Percentiles rank a stretch among this genome's conserved stretches.
These are phyloP conservation scores for Leptocoma aspasia DNA, from an alignment of 2,113 vertebrate genomes.

Conservation along the genomic window DNA sequence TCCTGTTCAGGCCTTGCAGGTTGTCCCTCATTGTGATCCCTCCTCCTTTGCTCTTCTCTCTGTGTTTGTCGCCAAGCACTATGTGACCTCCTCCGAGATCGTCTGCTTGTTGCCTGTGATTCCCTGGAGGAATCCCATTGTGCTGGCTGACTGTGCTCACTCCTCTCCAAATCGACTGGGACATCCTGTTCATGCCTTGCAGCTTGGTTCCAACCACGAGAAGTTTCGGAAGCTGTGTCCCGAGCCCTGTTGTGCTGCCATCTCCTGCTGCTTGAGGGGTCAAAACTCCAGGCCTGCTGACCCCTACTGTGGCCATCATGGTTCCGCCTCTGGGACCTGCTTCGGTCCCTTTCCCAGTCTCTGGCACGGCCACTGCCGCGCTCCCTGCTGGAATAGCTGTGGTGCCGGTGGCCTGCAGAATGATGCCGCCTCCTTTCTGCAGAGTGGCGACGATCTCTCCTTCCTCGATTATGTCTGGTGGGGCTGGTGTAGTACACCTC, in stretches of 20 bases:
- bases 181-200: accelerated
- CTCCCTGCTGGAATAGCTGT: background rate
- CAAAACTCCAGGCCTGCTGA: too few relatives aligned
- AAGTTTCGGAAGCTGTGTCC: background rate
- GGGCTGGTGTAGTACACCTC: background rate
- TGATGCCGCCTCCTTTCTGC: background rate
- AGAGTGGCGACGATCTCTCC: too few relatives aligned
- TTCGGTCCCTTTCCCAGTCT: background rate
- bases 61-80: background rate
- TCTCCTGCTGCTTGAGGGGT: background rate
- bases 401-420: background rate
- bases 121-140: background rate
- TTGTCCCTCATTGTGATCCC: background rate
- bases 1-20: background rate
- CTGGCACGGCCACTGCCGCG: background rate
- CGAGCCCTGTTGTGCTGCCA: background rate
- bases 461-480: background rate
- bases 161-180: background rate
- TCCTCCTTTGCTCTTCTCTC: background rate
- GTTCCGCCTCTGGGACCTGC: accelerated
- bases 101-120: accelerated
- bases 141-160: accelerated
- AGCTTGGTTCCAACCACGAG: accelerated
- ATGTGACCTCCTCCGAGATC: background rate
- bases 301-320: background rate